Evolutionary conservation across 2,797 vertebrate species (phyloP).

Genomic region (Lepilemur ruficaudatus): DNA sequence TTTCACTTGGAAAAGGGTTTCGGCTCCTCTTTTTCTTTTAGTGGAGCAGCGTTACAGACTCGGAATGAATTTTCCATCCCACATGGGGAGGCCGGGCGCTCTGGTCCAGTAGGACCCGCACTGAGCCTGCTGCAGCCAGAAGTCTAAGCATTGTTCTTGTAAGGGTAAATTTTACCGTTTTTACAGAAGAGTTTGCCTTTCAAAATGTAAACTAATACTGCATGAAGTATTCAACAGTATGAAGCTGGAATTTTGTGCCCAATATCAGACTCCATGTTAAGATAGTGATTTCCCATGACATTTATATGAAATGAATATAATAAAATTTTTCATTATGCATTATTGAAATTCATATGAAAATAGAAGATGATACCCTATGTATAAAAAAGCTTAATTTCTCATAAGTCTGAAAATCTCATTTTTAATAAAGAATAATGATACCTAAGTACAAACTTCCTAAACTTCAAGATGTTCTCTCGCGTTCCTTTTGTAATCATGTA

Average conservation of each 20-base stretch:
- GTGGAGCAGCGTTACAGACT: conserved; percentile 98
- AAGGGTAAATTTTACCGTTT: neutral
- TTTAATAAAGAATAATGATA: neutral
- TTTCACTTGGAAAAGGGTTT: neutral
- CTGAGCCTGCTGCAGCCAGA: no score
- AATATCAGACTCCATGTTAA: neutral
- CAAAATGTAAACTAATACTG: neutral
- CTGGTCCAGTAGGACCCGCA: accelerated
- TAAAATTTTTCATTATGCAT: conserved; percentile 10
- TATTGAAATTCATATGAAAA: neutral
- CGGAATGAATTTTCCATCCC: conserved; percentile 99
- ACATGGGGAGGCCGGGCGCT: conserved; percentile 76
- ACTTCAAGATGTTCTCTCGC: neutral
- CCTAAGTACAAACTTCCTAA: neutral
- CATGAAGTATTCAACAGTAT: neutral
- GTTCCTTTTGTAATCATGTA: neutral
- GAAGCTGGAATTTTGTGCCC: conserved; percentile 21
- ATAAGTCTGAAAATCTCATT: neutral
- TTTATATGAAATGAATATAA: conserved; percentile 41
- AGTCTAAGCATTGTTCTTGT: neutral
- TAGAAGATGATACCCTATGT: neutral
- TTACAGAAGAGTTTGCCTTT: neutral
- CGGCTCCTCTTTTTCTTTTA: conserved; percentile 97
- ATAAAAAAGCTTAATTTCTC: neutral
- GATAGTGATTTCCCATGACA: neutral